Conservation (phyloP, 2,113 vertebrate species). For the Epinephelus fuscoguttatus region DNA sequence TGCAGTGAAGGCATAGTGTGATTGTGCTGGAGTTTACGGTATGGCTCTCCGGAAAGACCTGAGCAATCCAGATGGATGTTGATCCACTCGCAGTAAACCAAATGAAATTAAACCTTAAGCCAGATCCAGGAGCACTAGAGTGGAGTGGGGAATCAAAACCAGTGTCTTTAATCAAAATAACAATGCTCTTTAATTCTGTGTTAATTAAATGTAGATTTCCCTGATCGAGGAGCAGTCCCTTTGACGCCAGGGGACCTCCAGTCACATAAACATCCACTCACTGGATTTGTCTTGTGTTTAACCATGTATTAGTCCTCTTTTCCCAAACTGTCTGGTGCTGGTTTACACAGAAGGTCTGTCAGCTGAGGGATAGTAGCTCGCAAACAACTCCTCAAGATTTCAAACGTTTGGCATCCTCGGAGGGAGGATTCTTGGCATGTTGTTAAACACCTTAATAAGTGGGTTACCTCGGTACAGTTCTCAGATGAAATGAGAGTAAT, state of each 20-base stretch:
- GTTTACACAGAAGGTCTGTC: constrained; percentile 74
- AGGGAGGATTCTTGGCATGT: constrained; percentile 42
- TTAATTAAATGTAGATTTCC: constrained; percentile 84
- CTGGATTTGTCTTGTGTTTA: constrained; percentile 77
- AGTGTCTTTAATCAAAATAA: constrained; percentile 83
- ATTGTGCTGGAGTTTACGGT: constrained; percentile 35
- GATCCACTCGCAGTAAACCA: constrained; percentile 75
- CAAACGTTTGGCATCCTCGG: constrained; percentile 38
- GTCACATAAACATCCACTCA: constrained; percentile 66
- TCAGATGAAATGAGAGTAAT: constrained; percentile 39
- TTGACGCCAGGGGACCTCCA: constrained; percentile 62
- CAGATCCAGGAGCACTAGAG: constrained; percentile 66
- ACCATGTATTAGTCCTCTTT: constrained; percentile 68
- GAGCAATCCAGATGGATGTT: constrained; percentile 76
- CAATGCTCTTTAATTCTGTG: constrained; percentile 82
- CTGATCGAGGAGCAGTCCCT: constrained; percentile 62
- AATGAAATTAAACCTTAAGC: constrained; percentile 75
- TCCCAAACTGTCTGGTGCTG: constrained; percentile 55
- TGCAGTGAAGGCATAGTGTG: constrained; percentile 8
- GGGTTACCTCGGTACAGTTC: constrained; percentile 35
- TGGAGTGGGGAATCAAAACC: constrained; percentile 65
- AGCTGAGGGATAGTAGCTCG: constrained; percentile 53
- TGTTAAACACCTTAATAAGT: constrained; percentile 54
- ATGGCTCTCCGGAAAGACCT: constrained; percentile 42
- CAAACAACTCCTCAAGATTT: constrained; percentile 68